Evolutionary conservation across 2,888 invertebrate genomes (phyloP).

Genomic region (Drosophila villosipedis): DNA sequence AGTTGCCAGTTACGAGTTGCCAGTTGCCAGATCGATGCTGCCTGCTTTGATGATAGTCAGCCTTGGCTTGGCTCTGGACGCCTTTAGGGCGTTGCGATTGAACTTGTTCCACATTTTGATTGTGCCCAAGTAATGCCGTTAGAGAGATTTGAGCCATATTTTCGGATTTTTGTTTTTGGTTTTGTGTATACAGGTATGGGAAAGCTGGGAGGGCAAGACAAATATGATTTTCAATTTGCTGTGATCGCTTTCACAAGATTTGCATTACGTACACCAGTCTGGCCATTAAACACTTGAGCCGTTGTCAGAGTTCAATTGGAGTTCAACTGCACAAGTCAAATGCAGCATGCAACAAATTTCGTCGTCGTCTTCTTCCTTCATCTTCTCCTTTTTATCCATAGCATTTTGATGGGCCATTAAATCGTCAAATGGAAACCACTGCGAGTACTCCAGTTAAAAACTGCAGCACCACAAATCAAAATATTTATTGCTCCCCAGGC

Average conservation of each 20-base stretch:
- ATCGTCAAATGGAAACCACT: conserved; percentile 61
- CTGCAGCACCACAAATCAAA: conserved; percentile 73
- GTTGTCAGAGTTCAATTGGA: conserved; percentile 70
- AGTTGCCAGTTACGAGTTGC: conserved; percentile 23
- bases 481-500: conserved; percentile 64
- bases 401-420: conserved; percentile 67
- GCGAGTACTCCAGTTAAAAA: conserved; percentile 59
- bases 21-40: conserved; percentile 65
- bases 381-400: conserved; percentile 7
- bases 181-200: conserved; percentile 29
- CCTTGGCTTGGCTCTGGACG: conserved; percentile 42
- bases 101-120: conserved; percentile 84
- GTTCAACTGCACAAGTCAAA: conserved; percentile 40
- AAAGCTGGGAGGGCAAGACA: conserved; percentile 60
- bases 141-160: background rate
- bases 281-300: conserved; percentile 72
- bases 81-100: conserved; percentile 75
- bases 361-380: background rate
- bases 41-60: conserved; percentile 72
- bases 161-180: background rate
- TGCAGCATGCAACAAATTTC: conserved; percentile 11
- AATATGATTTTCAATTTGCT: conserved; percentile 79
- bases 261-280: conserved; percentile 52
- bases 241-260: conserved; percentile 76
- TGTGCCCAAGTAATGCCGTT: conserved; percentile 66